Conservation (phyloP, 1,140 invertebrate species). For the Metopolophium dirhodum region DNA sequence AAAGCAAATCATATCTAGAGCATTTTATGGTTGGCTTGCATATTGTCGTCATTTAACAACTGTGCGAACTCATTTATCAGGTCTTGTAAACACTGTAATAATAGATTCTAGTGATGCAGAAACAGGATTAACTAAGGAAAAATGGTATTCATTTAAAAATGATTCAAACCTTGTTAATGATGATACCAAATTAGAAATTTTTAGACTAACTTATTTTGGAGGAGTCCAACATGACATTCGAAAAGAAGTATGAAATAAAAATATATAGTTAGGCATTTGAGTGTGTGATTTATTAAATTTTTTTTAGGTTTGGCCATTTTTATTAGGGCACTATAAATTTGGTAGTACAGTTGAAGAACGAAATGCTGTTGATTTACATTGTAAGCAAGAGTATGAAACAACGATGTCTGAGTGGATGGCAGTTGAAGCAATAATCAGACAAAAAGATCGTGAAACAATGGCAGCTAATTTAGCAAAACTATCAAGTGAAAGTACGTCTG, state of each 20-base stretch:
- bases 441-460: constrained; percentile 78
- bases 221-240: constrained; percentile 81
- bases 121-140: constrained; percentile 72
- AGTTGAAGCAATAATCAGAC: constrained; percentile 88
- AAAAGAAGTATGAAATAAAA: constrained; percentile 67
- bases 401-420: constrained; percentile 94
- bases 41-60: constrained; percentile 92
- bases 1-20: constrained; percentile 90
- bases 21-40: constrained; percentile 95
- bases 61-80: constrained; percentile 87
- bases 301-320: constrained; percentile 83
- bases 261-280: neutral
- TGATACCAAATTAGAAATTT: constrained; percentile 75
- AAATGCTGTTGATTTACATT: constrained; percentile 71
- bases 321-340: constrained; percentile 86
- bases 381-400: constrained; percentile 80
- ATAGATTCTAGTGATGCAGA: constrained; percentile 64
- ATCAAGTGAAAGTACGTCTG: constrained; percentile 67
- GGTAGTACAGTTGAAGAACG: constrained; percentile 76
- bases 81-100: constrained; percentile 79
- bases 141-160: constrained; percentile 71
- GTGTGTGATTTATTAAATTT: neutral
- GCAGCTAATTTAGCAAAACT: constrained; percentile 70
- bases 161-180: constrained; percentile 65
- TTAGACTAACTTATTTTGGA: constrained; percentile 84